These are phyloP conservation scores for Lepilemur ruficaudatus DNA, from an alignment of 2,797 vertebrate species.

Conservation along the genomic window DNA sequence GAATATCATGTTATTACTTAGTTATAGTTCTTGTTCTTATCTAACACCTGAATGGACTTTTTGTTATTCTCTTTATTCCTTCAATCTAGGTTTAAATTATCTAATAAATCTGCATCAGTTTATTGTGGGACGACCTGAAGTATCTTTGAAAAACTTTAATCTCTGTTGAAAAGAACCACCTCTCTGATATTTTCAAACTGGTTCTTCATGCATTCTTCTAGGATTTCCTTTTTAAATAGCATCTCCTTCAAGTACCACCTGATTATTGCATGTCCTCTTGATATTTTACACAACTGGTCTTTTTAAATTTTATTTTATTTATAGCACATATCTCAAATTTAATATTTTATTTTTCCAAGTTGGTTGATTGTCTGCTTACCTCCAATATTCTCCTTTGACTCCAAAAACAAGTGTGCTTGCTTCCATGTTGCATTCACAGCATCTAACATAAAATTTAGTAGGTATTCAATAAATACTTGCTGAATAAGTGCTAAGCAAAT, in stretches of 20 bases:
- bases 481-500: neutral
- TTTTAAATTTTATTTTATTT: neutral
- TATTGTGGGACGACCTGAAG: neutral
- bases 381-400: neutral
- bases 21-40: neutral
- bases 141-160: neutral
- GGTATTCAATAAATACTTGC: neutral
- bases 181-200: neutral
- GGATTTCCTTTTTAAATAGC: neutral
- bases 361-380: neutral
- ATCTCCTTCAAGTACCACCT: neutral
- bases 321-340: neutral
- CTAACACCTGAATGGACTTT: neutral
- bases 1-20: neutral
- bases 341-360: neutral
- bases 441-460: neutral
- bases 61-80: neutral
- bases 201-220: neutral
- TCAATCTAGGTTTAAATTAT: neutral
- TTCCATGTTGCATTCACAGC: neutral
- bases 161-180: neutral
- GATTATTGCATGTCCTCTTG: neutral
- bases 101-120: neutral
- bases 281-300: neutral
- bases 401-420: neutral